Evolutionary conservation across 2,888 invertebrate species (phyloP).

Genomic region (Imbricaverruca yamaguchii): DNA sequence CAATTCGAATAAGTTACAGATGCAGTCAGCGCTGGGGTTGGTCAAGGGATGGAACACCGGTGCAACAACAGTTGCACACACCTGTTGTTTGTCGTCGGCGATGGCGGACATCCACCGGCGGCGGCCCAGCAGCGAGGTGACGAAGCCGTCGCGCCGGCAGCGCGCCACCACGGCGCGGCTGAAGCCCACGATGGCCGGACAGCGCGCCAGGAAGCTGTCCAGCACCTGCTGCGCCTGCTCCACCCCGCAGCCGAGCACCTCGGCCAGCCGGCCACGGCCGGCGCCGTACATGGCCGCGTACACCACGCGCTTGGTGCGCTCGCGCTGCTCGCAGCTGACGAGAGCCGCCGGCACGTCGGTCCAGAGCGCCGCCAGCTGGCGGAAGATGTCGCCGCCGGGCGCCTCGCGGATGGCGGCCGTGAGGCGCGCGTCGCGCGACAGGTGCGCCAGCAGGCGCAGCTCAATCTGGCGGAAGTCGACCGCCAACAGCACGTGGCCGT

Average conservation of each 20-base stretch:
- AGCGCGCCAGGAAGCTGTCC: slow-evolving; percentile 26
- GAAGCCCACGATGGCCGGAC: slow-evolving; percentile 27
- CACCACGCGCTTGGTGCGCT: slow-evolving; percentile 31
- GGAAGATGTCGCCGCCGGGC: slow-evolving; percentile 25
- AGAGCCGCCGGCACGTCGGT: neutral
- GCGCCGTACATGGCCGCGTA: slow-evolving; percentile 32
- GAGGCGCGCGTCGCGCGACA: slow-evolving; percentile 28
- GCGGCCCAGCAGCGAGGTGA: slow-evolving; percentile 28
- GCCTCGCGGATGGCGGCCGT: slow-evolving; percentile 26
- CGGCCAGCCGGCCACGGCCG: slow-evolving; percentile 27
- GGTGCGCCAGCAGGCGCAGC: slow-evolving; percentile 30
- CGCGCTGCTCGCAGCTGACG: slow-evolving; percentile 25
- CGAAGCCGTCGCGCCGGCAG: slow-evolving; percentile 27
- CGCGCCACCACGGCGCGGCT: slow-evolving; percentile 26
- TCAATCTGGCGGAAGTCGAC: slow-evolving; percentile 31
- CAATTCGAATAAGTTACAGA: too few relatives aligned
- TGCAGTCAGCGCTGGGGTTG: too few relatives aligned
- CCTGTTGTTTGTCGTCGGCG: neutral
- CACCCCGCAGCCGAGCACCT: slow-evolving; percentile 26
- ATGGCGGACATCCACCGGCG: slow-evolving; percentile 29
- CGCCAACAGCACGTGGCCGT: slow-evolving; percentile 26
- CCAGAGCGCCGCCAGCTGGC: slow-evolving; percentile 10
- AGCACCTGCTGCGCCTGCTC: slow-evolving; percentile 27
- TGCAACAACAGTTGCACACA: neutral
- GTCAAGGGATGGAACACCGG: too few relatives aligned